phyloP scores from a whole-genome alignment of 1,140 invertebrate genomes.

The Dermatophagoides farinae region DNA sequence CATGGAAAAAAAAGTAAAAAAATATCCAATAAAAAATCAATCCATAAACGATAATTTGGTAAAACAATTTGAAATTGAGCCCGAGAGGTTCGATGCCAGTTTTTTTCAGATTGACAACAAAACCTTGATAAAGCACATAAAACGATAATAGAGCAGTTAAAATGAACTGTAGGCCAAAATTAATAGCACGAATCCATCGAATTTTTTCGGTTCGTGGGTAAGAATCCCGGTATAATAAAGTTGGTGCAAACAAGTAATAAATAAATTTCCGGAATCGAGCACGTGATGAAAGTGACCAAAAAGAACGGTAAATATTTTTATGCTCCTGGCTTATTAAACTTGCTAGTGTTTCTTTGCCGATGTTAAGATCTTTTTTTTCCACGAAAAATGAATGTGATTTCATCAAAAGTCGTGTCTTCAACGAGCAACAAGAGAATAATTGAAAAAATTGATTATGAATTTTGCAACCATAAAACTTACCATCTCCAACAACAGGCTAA shows the following conservation, averaged over 20 bases:
- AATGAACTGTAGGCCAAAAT: constrained; percentile 47
- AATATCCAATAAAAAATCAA: constrained; percentile 47
- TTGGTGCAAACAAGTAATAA: constrained; percentile 21
- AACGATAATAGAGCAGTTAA: constrained; percentile 52
- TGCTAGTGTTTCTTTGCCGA: background rate
- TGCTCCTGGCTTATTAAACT: background rate
- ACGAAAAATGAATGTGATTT: constrained; percentile 7
- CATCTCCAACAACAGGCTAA: too few relatives aligned
- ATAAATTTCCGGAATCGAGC: constrained; percentile 9
- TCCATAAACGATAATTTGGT: constrained; percentile 48
- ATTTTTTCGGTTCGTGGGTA: constrained; percentile 40
- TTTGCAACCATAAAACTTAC: too few relatives aligned
- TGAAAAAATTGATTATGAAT: too few relatives aligned
- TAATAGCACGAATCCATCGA: constrained; percentile 47
- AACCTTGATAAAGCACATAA: constrained; percentile 52
- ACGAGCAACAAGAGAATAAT: too few relatives aligned
- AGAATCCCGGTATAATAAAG: constrained; percentile 19
- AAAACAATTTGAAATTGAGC: constrained; percentile 28
- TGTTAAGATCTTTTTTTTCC: background rate
- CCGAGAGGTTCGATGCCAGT: constrained; percentile 43
- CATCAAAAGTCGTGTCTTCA: background rate
- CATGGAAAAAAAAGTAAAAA: constrained; percentile 67
- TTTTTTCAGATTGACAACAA: constrained; percentile 44
- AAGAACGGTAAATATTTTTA: too few relatives aligned
- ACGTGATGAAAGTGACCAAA: background rate